Evolutionary conservation across 2,888 invertebrate genomes (phyloP), one percentile per base, ranked within the genome.

Genomic region (Thymelicus acteon): DNA sequence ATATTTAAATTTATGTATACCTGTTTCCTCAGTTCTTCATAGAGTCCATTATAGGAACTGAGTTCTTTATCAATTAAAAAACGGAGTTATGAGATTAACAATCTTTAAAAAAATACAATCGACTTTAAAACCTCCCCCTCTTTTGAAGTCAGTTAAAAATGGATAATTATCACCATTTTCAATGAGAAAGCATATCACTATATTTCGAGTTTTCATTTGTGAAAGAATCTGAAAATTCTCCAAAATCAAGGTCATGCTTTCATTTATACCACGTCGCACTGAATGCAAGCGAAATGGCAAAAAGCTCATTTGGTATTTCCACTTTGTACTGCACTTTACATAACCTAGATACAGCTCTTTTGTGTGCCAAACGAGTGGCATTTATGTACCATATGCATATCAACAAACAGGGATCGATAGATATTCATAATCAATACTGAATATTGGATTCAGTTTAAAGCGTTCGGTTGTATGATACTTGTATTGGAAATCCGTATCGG

Each of bases 201-300:
- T 31, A 57, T 24, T 57, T 57, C 57, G 10, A 37, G 37, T 37
- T 40, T 40, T 40, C 19, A 39, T 60, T 15, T 40, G 37, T 48
- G 15, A 63, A 63, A 63, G 37, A 54, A 49, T 19, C 64, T 6
- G 39, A 49, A 64, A 64, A 64, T 39, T 49, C 64, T 64, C 64
- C 64, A 40, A 64, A 64, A 52, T 54, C 64, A 64, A 64, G 64
- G 64, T 13, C 54, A 13, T 10, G 40, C 64, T 64, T 64, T 64
- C 64, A 64, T 54, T 39, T 52, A 40, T 40, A 40, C 64, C 52
- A 52, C 39, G 54, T 49, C 49, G 37, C 52, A 19, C 54, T 40
- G 64, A 64, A 40, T 64, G 40, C 52, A 54, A 49, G 64, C 64
- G 54, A 64, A 64, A 64, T 39, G 54, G 64, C 64, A 64, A 64